A percentile compares a stretch with the other conserved stretches of the same genome.
phyloP scores from a whole-genome alignment of 2,888 invertebrate genomes.

The Hemistola chrysoprasaria region DNA sequence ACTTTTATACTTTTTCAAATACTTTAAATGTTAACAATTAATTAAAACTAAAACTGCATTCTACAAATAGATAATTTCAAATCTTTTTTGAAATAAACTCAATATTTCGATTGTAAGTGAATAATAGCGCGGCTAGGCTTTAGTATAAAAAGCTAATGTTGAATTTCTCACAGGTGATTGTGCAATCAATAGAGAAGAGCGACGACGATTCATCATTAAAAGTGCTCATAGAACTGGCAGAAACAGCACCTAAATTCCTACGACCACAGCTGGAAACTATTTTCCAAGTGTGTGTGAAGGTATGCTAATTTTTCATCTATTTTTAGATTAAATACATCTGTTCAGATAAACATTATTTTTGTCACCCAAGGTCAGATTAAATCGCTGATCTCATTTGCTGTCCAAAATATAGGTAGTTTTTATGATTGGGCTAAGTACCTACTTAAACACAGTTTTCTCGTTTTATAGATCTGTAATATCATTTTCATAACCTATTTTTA shows the following conservation, averaged over 20 bases:
- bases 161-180: conserved; percentile 80
- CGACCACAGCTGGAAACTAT: conserved; percentile 93
- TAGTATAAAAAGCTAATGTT: neutral
- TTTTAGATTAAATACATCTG: neutral
- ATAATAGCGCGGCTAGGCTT: too few species aligned
- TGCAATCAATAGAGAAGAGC: conserved; percentile 90
- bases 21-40: too few species aligned
- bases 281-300: conserved; percentile 73
- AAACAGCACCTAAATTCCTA: conserved; percentile 95
- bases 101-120: too few species aligned
- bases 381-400: too few species aligned
- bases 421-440: too few species aligned
- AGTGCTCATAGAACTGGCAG: conserved; percentile 96
- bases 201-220: conserved; percentile 96
- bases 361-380: neutral
- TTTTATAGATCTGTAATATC: too few species aligned
- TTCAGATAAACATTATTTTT: conserved; percentile 1
- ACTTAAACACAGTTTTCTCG: too few species aligned
- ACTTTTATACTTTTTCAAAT: neutral
- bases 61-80: too few species aligned
- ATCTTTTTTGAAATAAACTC: too few species aligned
- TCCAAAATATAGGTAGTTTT: too few species aligned
- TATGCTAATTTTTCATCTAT: conserved; percentile 18
- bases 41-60: too few species aligned
- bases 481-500: too few species aligned